A percentile compares a stretch with the other conserved stretches of the same genome.
These are phyloP conservation scores for Pycnonotus jocosus DNA, from an alignment of 2,113 vertebrate species.

Conservation along the genomic window DNA sequence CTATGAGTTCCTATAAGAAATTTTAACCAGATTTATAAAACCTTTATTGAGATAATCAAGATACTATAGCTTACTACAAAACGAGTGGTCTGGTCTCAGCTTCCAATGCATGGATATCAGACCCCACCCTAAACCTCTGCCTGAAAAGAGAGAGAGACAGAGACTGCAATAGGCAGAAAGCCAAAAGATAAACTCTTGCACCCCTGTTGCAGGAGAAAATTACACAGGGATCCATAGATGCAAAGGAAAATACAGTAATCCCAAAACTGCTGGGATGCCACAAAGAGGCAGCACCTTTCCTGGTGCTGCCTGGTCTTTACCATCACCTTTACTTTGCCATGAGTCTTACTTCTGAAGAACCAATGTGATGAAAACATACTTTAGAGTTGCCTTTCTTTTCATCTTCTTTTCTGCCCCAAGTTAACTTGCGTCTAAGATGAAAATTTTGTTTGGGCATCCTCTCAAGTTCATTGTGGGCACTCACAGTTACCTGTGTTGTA, in stretches of 20 bases:
- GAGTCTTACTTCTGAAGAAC: neutral
- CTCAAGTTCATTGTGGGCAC: neutral
- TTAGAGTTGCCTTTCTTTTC: neutral
- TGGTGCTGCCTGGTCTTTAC: neutral
- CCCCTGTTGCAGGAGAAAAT: neutral
- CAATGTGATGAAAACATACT: neutral
- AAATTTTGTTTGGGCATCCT: neutral
- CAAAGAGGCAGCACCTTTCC: neutral
- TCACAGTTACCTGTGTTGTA: neutral
- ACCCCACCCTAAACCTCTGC: neutral
- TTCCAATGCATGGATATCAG: neutral
- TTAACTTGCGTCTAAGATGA: neutral
- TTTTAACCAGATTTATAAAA: neutral
- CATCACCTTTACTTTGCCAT: neutral
- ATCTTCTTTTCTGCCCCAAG: neutral
- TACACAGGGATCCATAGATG: neutral
- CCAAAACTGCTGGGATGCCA: neutral
- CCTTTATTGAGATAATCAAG: neutral
- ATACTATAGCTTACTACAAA: neutral
- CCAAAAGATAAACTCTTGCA: neutral
- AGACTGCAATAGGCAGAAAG: neutral
- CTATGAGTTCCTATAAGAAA: neutral
- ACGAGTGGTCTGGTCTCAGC: neutral
- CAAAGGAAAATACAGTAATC: neutral
- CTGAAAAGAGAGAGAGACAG: neutral